Conservation (phyloP, 35 echinoderm and acorn worm species). For the Stichopus chloronotus region DNA sequence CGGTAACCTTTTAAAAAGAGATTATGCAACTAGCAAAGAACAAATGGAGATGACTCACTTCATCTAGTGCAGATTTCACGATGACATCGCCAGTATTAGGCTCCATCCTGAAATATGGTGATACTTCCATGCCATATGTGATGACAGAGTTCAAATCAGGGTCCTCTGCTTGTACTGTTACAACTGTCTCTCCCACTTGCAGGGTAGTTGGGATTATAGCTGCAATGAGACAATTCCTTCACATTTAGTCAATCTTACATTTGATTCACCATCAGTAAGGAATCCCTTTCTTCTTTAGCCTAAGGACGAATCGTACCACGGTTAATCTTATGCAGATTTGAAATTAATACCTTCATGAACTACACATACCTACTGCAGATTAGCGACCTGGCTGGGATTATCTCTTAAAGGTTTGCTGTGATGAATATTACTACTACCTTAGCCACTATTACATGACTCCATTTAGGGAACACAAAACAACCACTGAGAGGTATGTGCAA, state of each 20-base stretch:
- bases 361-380: too few relatives aligned
- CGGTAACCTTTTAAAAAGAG: too few relatives aligned
- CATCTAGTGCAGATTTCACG: not conserved
- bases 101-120: not conserved
- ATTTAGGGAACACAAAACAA: too few relatives aligned
- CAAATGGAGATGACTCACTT: not conserved
- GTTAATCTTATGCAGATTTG: not conserved
- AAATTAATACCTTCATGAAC: not conserved
- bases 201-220: not conserved
- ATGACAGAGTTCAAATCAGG: constrained; percentile 21
- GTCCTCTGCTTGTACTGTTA: constrained; percentile 35
- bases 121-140: not conserved
- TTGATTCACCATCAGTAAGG: not conserved
- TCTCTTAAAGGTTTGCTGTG: too few relatives aligned
- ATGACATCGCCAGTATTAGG: not conserved
- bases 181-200: not conserved
- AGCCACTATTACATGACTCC: too few relatives aligned
- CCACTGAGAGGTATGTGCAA: too few relatives aligned
- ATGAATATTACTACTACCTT: too few relatives aligned
- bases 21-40: too few relatives aligned
- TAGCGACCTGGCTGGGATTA: too few relatives aligned
- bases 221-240: constrained; percentile 5
- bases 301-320: not conserved
- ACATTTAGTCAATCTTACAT: not conserved
- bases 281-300: not conserved